Conservation (phyloP, 2,113 vertebrate genomes). For the Oenanthe oenanthe region DNA sequence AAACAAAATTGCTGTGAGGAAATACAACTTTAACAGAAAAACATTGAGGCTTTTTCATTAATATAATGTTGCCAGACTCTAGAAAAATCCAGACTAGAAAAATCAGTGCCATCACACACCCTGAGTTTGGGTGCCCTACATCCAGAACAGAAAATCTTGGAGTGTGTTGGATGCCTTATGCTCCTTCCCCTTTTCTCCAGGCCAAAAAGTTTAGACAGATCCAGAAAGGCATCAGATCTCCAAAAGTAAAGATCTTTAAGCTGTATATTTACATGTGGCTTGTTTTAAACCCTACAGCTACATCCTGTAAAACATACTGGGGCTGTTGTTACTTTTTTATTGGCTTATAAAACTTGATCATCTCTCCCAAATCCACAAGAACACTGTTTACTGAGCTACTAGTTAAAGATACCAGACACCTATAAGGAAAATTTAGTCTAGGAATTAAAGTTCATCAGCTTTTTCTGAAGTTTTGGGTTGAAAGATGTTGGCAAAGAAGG, state of each 20-base stretch:
- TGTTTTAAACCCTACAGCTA: neutral
- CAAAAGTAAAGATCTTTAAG: neutral
- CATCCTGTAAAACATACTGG: neutral
- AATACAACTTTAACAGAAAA: neutral
- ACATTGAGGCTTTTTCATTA: neutral
- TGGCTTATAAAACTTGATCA: slow-evolving; percentile 3
- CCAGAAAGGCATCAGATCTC: neutral
- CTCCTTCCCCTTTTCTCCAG: neutral
- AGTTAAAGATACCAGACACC: neutral
- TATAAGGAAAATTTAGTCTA: neutral
- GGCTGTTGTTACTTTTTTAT: neutral
- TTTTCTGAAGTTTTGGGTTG: neutral
- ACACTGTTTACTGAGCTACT: neutral
- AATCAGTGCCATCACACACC: neutral
- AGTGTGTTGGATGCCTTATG: neutral
- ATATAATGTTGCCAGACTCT: neutral
- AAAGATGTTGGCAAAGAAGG: neutral
- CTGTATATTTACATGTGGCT: neutral
- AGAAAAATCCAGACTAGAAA: neutral
- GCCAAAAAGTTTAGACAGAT: neutral
- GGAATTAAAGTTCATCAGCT: neutral
- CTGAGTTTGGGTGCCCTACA: neutral
- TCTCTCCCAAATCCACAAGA: neutral
- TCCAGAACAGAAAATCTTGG: neutral
- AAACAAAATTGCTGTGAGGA: neutral